phyloP scores from a whole-genome alignment of 2,113 vertebrate genomes.

The Caretta caretta region DNA sequence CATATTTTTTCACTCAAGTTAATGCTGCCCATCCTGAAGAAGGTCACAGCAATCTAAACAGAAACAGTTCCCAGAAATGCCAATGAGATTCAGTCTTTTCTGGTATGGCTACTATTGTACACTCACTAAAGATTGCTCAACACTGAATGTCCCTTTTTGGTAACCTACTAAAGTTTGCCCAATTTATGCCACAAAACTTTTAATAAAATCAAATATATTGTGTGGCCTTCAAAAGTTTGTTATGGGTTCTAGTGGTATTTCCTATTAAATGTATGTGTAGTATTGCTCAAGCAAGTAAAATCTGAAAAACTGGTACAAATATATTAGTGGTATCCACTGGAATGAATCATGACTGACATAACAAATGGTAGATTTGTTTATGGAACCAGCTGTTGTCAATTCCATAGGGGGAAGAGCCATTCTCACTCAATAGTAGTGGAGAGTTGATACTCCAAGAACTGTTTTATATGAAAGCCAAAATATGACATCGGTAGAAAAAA shows the following conservation, averaged over 20 bases:
- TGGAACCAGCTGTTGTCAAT: neutral
- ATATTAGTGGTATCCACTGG: neutral
- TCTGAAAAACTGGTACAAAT: neutral
- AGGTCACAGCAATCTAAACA: neutral
- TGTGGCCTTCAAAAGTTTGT: neutral
- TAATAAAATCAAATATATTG: neutral
- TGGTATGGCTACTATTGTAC: neutral
- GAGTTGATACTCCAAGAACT: neutral
- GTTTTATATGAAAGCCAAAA: neutral
- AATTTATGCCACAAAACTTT: neutral
- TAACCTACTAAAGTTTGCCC: neutral
- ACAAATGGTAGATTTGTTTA: neutral
- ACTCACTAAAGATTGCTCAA: neutral
- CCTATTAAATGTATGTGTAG: neutral
- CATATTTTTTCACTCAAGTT: neutral
- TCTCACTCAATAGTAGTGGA: neutral
- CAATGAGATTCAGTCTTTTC: neutral
- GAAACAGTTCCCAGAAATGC: neutral
- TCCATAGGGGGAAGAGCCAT: neutral
- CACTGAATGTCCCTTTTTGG: accelerated
- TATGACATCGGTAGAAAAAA: neutral
- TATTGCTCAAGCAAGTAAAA: neutral
- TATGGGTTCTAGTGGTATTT: neutral
- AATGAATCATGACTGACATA: neutral
- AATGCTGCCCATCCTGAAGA: neutral